Conservation (phyloP, 1,140 invertebrate genomes). For the Leptinotarsa undecemlineata region DNA sequence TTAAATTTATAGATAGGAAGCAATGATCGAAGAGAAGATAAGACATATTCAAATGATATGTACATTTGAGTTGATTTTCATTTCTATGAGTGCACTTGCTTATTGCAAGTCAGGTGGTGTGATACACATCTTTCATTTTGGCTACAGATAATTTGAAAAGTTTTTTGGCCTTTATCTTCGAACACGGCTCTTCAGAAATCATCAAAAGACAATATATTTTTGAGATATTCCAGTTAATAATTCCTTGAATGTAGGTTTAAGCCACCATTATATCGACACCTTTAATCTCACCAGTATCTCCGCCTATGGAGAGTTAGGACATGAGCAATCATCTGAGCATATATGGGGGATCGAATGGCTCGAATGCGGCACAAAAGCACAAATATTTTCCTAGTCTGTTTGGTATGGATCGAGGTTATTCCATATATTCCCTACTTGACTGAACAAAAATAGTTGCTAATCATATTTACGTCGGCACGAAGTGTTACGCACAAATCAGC, state of each 20-base stretch:
- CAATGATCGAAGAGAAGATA: background rate
- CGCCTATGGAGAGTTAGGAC: slow-evolving; percentile 17
- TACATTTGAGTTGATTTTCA: background rate
- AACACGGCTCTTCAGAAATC: no score
- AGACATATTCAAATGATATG: background rate
- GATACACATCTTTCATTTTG: no score
- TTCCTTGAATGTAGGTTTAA: no score
- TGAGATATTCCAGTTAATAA: no score
- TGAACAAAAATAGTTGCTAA: slow-evolving; percentile 20
- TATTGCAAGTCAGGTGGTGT: no score
- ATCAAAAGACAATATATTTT: no score
- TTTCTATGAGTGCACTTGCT: background rate
- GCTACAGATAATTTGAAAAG: no score
- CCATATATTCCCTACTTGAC: slow-evolving; percentile 6
- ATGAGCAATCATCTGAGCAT: slow-evolving; percentile 23
- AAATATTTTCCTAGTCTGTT: slow-evolving; percentile 24
- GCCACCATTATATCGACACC: background rate
- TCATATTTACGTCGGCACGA: slow-evolving; percentile 7
- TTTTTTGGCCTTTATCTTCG: no score
- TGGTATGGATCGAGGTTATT: slow-evolving; percentile 18
- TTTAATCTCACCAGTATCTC: background rate
- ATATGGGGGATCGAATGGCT: slow-evolving; percentile 19
- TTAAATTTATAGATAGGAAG: no score
- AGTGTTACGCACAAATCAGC: background rate
- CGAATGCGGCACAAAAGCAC: slow-evolving; percentile 12